Conservation (phyloP, 2,113 vertebrate species). For the Nerophis lumbriciformis region DNA sequence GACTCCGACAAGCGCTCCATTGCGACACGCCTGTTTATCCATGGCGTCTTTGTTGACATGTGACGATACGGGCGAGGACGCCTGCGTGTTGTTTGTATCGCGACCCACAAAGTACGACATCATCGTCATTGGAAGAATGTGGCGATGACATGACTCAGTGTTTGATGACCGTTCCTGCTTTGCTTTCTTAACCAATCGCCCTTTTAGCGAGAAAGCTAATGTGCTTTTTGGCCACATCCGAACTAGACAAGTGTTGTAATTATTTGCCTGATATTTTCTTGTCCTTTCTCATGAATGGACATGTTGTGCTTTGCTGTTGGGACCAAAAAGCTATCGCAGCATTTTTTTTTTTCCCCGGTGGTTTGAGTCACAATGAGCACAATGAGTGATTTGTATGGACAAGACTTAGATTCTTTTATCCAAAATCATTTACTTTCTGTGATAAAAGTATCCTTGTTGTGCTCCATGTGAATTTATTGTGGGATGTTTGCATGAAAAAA, state of each 20-base stretch:
- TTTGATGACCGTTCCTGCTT: background rate
- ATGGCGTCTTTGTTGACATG: background rate
- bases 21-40: conserved; percentile 3
- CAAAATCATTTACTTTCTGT: conserved; percentile 32
- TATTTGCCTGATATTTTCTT: background rate
- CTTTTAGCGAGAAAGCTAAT: no score
- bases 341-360: conserved; percentile 4
- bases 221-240: no score
- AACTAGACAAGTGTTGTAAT: no score
- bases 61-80: background rate
- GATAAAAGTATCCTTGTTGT: conserved; percentile 41
- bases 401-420: conserved; percentile 10
- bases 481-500: conserved; percentile 7
- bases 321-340: conserved; percentile 25
- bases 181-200: background rate
- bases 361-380: background rate
- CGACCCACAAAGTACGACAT: background rate
- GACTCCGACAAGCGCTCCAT: background rate
- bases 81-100: background rate
- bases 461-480: conserved; percentile 16
- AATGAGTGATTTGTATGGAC: conserved; percentile 30
- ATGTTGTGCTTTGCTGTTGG: conserved; percentile 4
- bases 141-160: background rate
- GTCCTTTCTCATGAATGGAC: background rate
- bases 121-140: background rate